Evolutionary conservation across 1,140 invertebrate genomes (phyloP), one percentile per base, ranked within the genome.

Genomic region (Brachystomella parvula): DNA sequence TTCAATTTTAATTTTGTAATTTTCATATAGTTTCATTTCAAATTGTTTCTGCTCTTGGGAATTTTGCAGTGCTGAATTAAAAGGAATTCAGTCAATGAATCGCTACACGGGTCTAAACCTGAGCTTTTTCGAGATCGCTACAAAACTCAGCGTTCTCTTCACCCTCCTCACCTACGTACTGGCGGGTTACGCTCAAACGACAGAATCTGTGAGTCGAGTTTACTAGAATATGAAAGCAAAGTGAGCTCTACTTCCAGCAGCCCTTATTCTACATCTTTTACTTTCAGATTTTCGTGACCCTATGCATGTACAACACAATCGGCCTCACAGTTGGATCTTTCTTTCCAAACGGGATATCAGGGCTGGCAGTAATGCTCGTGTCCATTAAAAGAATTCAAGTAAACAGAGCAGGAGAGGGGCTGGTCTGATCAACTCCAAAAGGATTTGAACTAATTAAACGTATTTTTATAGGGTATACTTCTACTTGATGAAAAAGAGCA

Each of bases 341-440:
- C 67, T 78, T 83, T 66, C 81, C 81, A 2, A 76, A 75, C 66
- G 80, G 76, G 2, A 57, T 71, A 9, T 64, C 84, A 6, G 82
- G 84, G 77, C 77, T 87, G 56, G 82, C 86, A 0, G 86, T 88
- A 78, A 82, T 84, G 0, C 76, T 83, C 47, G 85, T 89, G 0
- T 88, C 87, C 9, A 82, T 87, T 1, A 82, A 82, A 69, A 82
- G 87, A 71, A 81, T 89, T 12, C 63, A 72, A 56, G 71, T 71
- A 58, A 9, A 53, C 15, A 9, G 6, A n/a, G n/a, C n/a, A n/a
- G n/a, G n/a, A n/a, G n/a, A n/a, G n/a, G n/a, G n/a, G n/a, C n/a
- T n/a, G n/a, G n/a, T n/a, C n/a, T n/a, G n/a, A n/a, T n/a, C n/a
- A n/a, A n/a, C n/a, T n/a, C n/a, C n/a, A n/a, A n/a, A n/a, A n/a